Base-by-base conservation (phyloP, 1,140 invertebrate genomes). In the Hirudo medicinalis region DNA sequence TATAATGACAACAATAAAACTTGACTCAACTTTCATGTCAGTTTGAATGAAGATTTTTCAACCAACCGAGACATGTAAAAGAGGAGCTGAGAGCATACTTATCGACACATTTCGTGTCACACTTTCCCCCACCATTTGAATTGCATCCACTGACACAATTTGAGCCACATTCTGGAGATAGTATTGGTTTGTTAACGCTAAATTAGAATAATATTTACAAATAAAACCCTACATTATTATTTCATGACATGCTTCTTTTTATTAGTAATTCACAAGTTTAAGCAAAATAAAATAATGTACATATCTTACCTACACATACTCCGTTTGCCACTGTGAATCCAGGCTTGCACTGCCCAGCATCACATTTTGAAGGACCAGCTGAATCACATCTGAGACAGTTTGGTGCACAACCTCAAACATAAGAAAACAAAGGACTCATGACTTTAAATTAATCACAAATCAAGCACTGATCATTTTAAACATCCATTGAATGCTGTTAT, bases 61-160 rank as follows among this genome's bases (percentile, higher is more conserved):
- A 49, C 57, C 11, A 15, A 63, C 57, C 29, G 57, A 63, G 22
- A 15, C 57, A 63, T 13, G 22, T 63, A 32, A 25, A 63, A 32
- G 57, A 25, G 22, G 2, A 4, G 29, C 22, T 32, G 57, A 63
- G 57, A 13, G 29, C 57, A 32, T 8, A 63, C 8, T 63, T 25
- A 22, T 63, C 29, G 57, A 15, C 57, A 63, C 57, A 63, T 20
- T 22, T 63, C 22, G 22, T 11, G 20, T 63, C 57, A 22, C 57
- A 63, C 19, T 63, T 63, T 22, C 57, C 57, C 20, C 22, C 22
- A 25, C 57, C 57, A 63, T 63, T 63, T 22, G 22, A 25, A 13
- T 22, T 32, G 57, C 57, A 63, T 22, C 57, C 57, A 32, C 57
- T 32, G 29, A 15, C 22, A 63, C 57, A 63, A 63, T 63, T 63